Evolutionary conservation across 2,113 vertebrate genomes (phyloP), one percentile per base, ranked within the genome.

Genomic region (Cyprinodon brontotheroides): DNA sequence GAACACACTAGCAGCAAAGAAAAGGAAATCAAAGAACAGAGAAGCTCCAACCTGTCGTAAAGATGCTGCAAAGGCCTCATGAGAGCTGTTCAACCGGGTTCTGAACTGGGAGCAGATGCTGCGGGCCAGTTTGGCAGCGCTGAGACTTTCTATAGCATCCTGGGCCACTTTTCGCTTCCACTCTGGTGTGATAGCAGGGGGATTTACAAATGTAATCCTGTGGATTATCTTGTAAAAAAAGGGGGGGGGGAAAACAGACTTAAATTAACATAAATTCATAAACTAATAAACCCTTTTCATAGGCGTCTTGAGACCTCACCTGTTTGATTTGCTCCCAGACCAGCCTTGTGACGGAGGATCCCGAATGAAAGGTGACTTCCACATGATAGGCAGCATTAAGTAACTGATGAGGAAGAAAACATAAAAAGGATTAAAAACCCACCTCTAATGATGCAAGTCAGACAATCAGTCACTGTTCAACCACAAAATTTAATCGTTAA

Each of bases 241-340:
- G 7, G 8, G 13, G n/a, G n/a, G n/a, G n/a, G n/a, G 20, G 22
- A 2, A 65, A 0, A 38, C 4, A 29, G 41, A 11, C 8, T 50
- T 36, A 39, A 22, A 1, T 12, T 2, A 36, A 14, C 20, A 22
- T 22, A 4, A 14, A 3, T 38, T 9, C 11, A 59, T 15, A 61
- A 48, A 38, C 57, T 12, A 63, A 1, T 1, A 3, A 48, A 43
- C 6, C 1, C 11, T 0, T 2, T n/a, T n/a, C 1, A 45, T 11
- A 15, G 29, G 2, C 29, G 1, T 36, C n/a, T 13, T n/a, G 22
- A 40, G 40, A 40, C 1, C 77, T 13, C 77, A 99, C 98, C 97
- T 99, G 97, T 85, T 99, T 99, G 91, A 99, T 98, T 91, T 99
- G 98, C 61, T 99, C 98, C 98, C 98, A 99, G 22, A 99, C 93